Evolutionary conservation across 2,113 vertebrate genomes (phyloP), one percentile per base, ranked within the genome.

Genomic region (Sylvietta virens): DNA sequence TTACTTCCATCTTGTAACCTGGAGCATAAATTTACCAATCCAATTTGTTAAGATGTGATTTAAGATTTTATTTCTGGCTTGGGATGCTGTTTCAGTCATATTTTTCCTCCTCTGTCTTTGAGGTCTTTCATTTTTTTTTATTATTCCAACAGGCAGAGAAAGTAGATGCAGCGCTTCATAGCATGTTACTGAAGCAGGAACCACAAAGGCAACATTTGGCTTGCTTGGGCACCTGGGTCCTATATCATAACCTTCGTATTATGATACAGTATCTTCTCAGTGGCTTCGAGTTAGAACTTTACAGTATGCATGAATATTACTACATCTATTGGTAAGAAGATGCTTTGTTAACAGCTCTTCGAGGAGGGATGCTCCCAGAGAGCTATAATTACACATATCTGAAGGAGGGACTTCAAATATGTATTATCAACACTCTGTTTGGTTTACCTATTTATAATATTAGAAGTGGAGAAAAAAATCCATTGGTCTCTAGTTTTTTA

Each of bases 211-310:
- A 99, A 71, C 99, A 99, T 96, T 97, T 99, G 92, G 99, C 99
- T 60, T 99, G 99, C 90, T 98, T 99, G 85, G 99, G 99, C 67
- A 99, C 99, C 44, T 99, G 99, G 99, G 99, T 99, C 88, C 98
- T 99, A 15, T 99, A 99, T 93, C 99, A 99, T 94, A 99, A 99
- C 97, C 98, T 99, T 91, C 98, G 99, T 60, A 99, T 99, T 95
- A 99, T 99, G 99, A 99, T 99, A 97, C 99, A 99, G 86, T 99
- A 99, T 97, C 98, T 99, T 94, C 98, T 99, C 92, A 99, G 99
- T 73, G 99, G 99, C 95, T 99, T 99, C 86, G 99, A 99, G 90
- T 97, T 99, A 96, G 99, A 99, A 91, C 99, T 99, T 48, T 99
- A 99, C 97, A 99, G 99, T 97, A 99, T 99, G 99, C 99, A 99